Conservation (phyloP, 2,113 vertebrate species). For the Anarhynchus alexandrinus region DNA sequence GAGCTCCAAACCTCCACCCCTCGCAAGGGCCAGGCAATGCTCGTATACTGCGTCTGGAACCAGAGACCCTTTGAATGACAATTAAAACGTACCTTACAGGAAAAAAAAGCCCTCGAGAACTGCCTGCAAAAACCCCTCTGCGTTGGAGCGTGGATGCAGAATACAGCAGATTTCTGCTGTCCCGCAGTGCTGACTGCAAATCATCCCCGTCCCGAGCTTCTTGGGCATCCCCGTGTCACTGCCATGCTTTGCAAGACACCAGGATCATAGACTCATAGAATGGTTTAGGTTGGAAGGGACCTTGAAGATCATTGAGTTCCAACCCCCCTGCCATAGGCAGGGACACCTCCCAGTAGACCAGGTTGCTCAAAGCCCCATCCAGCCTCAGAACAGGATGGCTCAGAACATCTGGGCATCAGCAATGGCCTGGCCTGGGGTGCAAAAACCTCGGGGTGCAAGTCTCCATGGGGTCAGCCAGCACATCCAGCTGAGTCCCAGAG, state of each 20-base stretch:
- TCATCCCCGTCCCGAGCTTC: background rate
- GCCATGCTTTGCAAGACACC: background rate
- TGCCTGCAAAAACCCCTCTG: background rate
- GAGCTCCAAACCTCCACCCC: background rate
- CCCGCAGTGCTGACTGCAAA: background rate
- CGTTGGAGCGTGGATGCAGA: background rate
- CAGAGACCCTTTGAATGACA: background rate
- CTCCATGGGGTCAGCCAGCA: background rate
- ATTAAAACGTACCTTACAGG: background rate
- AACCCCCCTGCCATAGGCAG: no score
- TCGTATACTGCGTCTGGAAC: background rate
- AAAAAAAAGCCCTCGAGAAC: background rate
- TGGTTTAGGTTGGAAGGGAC: no score
- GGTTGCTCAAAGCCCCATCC: no score
- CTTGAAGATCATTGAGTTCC: no score
- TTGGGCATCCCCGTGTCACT: fast-evolving
- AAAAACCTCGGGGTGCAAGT: background rate
- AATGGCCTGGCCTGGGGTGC: background rate
- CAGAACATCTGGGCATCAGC: background rate
- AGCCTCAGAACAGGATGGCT: no score
- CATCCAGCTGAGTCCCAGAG: background rate
- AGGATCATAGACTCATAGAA: no score
- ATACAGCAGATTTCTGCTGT: background rate
- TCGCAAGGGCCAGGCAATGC: background rate
- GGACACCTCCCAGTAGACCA: no score